Conservation (phyloP, 2,888 invertebrate species). For the Operophtera brumata region DNA sequence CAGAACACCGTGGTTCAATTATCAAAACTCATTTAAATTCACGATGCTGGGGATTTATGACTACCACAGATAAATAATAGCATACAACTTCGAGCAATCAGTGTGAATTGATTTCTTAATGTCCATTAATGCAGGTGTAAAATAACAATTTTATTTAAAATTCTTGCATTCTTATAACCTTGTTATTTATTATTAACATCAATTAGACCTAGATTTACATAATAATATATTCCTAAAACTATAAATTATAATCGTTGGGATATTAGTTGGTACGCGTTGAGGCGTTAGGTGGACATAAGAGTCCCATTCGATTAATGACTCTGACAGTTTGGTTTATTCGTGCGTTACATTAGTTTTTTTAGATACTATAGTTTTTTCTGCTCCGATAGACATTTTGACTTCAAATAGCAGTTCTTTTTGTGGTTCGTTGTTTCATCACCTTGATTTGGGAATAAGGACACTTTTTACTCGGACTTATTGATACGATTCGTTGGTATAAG, state of each 20-base stretch:
- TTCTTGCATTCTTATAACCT: neutral
- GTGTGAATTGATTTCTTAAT: constrained; percentile 51
- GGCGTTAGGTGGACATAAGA: constrained; percentile 48
- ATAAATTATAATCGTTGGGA: constrained; percentile 42
- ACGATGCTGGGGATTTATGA: constrained; percentile 33
- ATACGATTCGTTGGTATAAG: no score
- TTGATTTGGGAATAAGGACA: constrained; percentile 7
- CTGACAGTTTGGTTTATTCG: constrained; percentile 43
- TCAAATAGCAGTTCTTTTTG: constrained; percentile 8
- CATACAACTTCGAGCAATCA: constrained; percentile 52
- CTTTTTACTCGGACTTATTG: no score
- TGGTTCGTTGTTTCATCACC: constrained; percentile 3
- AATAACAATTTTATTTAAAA: constrained; percentile 34
- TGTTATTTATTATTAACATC: neutral
- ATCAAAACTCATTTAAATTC: constrained; percentile 50
- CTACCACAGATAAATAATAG: constrained; percentile 40
- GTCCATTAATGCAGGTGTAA: constrained; percentile 52
- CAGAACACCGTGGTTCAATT: constrained; percentile 49
- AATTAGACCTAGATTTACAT: neutral
- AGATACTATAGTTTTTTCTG: constrained; percentile 7
- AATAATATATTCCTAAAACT: neutral
- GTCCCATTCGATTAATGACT: constrained; percentile 60
- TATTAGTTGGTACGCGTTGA: constrained; percentile 34
- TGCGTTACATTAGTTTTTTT: constrained; percentile 15
- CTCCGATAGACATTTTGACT: constrained; percentile 8